Evolutionary conservation across 2,797 vertebrate species (phyloP).

Genomic region (Erithacus rubecula): DNA sequence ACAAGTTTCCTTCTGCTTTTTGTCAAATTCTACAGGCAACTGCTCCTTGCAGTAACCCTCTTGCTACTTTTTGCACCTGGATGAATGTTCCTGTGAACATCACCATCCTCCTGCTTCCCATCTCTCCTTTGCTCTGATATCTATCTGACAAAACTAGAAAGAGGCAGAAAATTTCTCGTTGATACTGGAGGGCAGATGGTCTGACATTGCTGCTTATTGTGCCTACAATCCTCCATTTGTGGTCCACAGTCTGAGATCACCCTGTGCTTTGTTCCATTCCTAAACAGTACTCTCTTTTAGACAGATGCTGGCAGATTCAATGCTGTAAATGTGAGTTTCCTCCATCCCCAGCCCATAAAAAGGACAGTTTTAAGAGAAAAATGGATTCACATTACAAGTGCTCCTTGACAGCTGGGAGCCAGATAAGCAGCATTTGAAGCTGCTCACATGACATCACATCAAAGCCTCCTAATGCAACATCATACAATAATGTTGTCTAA

Average conservation of each 20-base stretch:
- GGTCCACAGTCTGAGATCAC: not conserved
- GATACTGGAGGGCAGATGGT: not conserved
- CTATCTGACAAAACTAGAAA: not conserved
- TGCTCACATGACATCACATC: not conserved
- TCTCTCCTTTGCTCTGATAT: not conserved
- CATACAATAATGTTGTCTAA: not conserved
- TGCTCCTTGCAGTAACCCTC: not conserved
- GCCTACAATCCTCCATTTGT: not conserved
- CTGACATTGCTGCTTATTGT: not conserved
- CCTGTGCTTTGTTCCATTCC: not conserved
- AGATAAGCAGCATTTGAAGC: not conserved
- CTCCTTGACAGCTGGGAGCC: not conserved
- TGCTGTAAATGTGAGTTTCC: not conserved
- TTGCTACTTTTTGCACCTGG: not conserved
- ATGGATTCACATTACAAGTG: not conserved
- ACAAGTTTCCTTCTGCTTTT: not conserved
- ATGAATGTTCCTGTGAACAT: not conserved
- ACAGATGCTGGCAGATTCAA: not conserved
- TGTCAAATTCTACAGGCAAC: not conserved
- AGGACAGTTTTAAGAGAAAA: not conserved
- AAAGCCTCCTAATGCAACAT: not conserved
- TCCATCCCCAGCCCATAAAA: not conserved
- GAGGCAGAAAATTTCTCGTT: not conserved
- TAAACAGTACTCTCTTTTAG: not conserved
- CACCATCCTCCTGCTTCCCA: not conserved